A percentile compares a stretch with the other conserved stretches of the same genome.
Conservation (phyloP, 2,113 vertebrate genomes). For the Forbesichthys papilliferus region DNA sequence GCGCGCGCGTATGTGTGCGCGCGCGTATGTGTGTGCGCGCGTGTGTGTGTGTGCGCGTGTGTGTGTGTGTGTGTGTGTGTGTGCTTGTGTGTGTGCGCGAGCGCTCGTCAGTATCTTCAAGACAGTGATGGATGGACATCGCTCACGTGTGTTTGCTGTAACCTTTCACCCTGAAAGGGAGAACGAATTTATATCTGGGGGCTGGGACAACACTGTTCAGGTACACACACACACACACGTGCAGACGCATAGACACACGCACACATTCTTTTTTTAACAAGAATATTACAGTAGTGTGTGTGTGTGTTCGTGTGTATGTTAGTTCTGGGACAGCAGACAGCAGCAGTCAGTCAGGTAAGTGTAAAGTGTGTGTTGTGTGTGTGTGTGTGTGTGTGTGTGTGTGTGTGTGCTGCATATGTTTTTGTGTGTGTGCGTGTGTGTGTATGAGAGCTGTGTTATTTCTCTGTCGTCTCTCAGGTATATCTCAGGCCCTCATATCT, state of each 20-base stretch:
- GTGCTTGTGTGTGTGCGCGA: too few species aligned
- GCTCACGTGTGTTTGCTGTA: constrained; percentile 61
- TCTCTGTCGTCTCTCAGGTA: constrained; percentile 34
- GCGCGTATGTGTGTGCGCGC: too few species aligned
- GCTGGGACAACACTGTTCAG: constrained; percentile 73
- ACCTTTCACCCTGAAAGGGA: constrained; percentile 61
- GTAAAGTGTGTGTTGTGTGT: neutral
- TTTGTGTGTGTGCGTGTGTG: neutral
- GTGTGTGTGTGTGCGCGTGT: too few species aligned
- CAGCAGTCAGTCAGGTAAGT: constrained; percentile 51
- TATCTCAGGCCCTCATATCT: constrained; percentile 66
- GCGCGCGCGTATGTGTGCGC: too few species aligned
- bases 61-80: too few species aligned
- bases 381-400: neutral
- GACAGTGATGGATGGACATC: constrained; percentile 64
- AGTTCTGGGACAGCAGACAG: constrained; percentile 65
- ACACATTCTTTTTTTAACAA: neutral
- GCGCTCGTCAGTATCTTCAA: constrained; percentile 36
- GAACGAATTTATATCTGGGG: constrained; percentile 64
- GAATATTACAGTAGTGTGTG: too few species aligned
- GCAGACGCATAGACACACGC: too few species aligned
- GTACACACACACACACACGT: constrained; percentile 23
- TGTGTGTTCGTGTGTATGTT: neutral
- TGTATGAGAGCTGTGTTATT: too few species aligned
- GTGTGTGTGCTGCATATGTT: neutral